Conservation (phyloP, 2,113 vertebrate species). For the Microtus richardsoni region DNA sequence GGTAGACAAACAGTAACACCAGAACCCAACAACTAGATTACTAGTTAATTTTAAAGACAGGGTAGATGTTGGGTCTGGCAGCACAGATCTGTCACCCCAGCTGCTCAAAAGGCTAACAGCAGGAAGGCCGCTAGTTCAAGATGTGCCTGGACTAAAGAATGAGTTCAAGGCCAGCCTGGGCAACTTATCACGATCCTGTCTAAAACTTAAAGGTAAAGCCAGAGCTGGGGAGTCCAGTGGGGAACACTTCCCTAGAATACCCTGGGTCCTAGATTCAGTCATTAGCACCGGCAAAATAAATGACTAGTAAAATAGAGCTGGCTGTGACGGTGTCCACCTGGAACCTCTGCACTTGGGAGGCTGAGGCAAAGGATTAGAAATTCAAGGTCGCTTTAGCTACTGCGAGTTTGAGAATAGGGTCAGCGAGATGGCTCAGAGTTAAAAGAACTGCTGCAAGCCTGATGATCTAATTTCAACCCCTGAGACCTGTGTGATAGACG, state of each 20-base stretch:
- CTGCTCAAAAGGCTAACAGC: not conserved
- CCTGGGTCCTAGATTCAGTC: not conserved
- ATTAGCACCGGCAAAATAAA: not conserved
- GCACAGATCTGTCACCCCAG: not conserved
- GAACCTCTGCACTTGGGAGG: not conserved
- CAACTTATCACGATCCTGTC: not conserved
- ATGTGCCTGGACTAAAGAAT: not conserved
- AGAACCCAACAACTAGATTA: not conserved
- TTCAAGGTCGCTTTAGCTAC: not conserved
- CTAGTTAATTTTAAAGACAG: constrained; percentile 26
- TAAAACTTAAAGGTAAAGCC: not conserved
- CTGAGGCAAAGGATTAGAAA: not conserved
- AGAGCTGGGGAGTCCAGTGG: not conserved
- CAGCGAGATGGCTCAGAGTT: not conserved
- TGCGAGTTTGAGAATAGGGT: not conserved
- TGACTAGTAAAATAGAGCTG: not conserved
- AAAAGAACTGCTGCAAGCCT: not conserved
- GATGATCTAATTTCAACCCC: not conserved
- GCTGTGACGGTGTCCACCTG: not conserved
- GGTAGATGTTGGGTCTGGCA: not conserved
- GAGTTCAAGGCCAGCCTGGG: not conserved
- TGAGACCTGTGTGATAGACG: not conserved
- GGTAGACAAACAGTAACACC: not conserved
- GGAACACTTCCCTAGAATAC: not conserved
- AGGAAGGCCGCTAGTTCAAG: not conserved